A percentile compares a stretch with the other conserved stretches of the same genome.
phyloP scores from a whole-genome alignment of 2,888 invertebrate species.

The Tipula confusa region DNA sequence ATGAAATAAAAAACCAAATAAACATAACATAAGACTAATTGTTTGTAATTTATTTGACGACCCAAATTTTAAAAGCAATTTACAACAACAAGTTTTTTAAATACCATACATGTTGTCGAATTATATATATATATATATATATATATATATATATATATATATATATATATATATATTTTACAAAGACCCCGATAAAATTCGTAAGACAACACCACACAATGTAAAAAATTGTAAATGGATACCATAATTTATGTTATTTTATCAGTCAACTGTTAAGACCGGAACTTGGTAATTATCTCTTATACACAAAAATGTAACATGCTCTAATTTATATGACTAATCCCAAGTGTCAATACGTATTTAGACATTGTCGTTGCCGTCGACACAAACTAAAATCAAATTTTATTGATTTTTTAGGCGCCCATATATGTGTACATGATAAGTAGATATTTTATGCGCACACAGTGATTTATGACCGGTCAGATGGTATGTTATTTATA shows the following conservation, averaged over 20 bases:
- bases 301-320: neutral
- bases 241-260: neutral
- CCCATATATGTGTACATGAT: neutral
- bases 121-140: neutral
- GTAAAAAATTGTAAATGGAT: neutral
- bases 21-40: neutral
- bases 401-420: neutral
- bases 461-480: neutral
- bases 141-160: neutral
- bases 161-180: neutral
- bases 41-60: neutral
- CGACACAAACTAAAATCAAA: neutral
- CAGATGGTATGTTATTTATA: neutral
- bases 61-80: neutral
- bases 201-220: neutral
- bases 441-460: neutral
- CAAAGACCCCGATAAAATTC: neutral
- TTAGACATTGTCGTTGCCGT: neutral
- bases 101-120: too few relatives aligned
- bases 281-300: constrained; percentile 9
- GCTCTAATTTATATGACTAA: neutral
- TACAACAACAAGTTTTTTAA: neutral
- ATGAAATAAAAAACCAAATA: neutral
- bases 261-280: neutral
- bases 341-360: neutral